Evolutionary conservation across 1,140 invertebrate genomes (phyloP).

Genomic region (Drosophila tropicalis): DNA sequence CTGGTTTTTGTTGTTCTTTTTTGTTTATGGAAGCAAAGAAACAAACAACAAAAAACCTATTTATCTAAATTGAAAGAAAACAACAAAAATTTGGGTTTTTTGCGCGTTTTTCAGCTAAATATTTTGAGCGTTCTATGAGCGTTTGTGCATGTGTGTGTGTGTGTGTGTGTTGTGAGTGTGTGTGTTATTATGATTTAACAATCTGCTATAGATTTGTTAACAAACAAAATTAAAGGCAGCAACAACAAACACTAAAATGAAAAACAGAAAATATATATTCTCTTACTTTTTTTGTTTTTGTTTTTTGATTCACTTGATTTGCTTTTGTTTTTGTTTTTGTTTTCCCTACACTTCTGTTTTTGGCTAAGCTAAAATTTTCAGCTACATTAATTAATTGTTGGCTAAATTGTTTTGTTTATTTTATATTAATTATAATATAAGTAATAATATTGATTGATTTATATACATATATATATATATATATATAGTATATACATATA

Average conservation of each 20-base stretch:
- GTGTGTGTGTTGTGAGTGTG: slow-evolving; percentile 22
- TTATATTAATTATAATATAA: slow-evolving; percentile 23
- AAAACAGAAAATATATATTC: neutral
- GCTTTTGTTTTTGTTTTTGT: neutral
- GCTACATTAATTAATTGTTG: slow-evolving; percentile 57
- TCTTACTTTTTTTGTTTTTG: neutral
- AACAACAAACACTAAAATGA: slow-evolving; percentile 37
- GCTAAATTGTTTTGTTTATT: slow-evolving; percentile 41
- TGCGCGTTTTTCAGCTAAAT: slow-evolving; percentile 28
- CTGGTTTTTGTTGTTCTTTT: neutral
- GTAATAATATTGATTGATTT: slow-evolving; percentile 45
- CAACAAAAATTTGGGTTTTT: neutral
- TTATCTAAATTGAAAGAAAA: neutral
- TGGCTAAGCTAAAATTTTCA: slow-evolving; percentile 44
- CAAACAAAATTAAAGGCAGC: slow-evolving; percentile 57
- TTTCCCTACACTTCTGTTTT: neutral
- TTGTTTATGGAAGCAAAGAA: slow-evolving; percentile 6
- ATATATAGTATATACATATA: slow-evolving; percentile 23
- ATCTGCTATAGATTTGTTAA: slow-evolving; percentile 37
- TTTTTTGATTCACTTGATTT: neutral
- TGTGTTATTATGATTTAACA: slow-evolving; percentile 48
- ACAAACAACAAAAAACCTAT: neutral
- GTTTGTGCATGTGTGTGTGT: slow-evolving; percentile 18
- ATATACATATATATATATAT: slow-evolving; percentile 21
- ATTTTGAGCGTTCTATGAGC: slow-evolving; percentile 45